Conservation (phyloP, 2,888 invertebrate genomes). For the Diaperis boleti region DNA sequence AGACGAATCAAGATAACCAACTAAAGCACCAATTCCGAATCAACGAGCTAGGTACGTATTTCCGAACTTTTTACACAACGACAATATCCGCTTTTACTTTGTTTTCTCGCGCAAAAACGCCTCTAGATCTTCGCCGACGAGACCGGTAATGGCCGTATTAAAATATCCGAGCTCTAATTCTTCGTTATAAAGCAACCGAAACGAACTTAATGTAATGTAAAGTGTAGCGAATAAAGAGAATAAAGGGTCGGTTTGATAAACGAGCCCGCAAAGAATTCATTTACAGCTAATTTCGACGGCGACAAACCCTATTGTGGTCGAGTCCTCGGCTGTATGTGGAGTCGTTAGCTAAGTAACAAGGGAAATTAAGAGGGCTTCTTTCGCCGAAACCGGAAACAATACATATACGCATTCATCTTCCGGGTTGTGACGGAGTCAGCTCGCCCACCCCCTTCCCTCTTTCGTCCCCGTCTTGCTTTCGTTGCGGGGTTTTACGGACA, state of each 20-base stretch:
- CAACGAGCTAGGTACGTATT: no score
- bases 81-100: no score
- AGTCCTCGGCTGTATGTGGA: constrained; percentile 58
- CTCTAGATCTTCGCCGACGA: constrained; percentile 7
- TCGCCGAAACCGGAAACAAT: constrained; percentile 66
- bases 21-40: no score
- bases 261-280: constrained; percentile 63
- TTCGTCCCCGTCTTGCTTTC: constrained; percentile 34
- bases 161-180: constrained; percentile 35
- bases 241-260: constrained; percentile 60
- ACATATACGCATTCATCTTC: constrained; percentile 67
- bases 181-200: constrained; percentile 51
- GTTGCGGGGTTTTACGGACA: constrained; percentile 50
- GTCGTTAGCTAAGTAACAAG: constrained; percentile 66
- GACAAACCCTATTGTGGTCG: constrained; percentile 62
- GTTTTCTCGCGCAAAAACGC: no score
- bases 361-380: constrained; percentile 67
- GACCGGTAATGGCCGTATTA: constrained; percentile 29
- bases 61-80: no score
- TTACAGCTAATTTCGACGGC: constrained; percentile 64
- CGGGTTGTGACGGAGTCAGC: constrained; percentile 53
- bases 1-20: no score
- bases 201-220: constrained; percentile 59
- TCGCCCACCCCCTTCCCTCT: constrained; percentile 39
- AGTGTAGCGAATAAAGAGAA: constrained; percentile 60